Percentiles rank a stretch among this genome's conserved stretches.
phyloP scores from a whole-genome alignment of 1,140 invertebrate genomes.

The Drosophila cardini region DNA sequence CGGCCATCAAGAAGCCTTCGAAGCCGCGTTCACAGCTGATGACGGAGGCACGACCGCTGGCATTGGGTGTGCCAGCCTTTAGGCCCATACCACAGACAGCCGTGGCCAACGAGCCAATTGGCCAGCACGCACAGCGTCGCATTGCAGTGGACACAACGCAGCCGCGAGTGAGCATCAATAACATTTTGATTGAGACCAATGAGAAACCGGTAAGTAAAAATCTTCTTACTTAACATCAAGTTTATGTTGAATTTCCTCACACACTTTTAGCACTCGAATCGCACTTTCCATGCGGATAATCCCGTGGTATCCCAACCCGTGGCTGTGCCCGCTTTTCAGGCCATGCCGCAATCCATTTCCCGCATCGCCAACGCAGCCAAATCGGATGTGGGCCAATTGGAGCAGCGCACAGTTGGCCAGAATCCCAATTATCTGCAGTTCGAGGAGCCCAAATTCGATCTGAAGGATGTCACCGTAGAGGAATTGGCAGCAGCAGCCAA shows the following conservation, averaged over 20 bases:
- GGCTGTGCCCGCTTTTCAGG: constrained; percentile 80
- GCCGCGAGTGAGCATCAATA: constrained; percentile 76
- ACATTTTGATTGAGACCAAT: constrained; percentile 63
- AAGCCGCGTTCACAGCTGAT: constrained; percentile 67
- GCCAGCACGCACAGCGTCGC: constrained; percentile 58
- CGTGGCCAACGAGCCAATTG: constrained; percentile 12
- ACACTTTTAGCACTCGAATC: constrained; percentile 64
- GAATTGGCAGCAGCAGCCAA: constrained; percentile 89
- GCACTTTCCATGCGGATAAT: constrained; percentile 78
- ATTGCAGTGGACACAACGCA: constrained; percentile 75
- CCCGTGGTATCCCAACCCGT: constrained; percentile 74
- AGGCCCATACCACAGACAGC: constrained; percentile 89
- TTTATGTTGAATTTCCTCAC: neutral
- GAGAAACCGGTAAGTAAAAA: constrained; percentile 51
- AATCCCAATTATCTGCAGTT: constrained; percentile 80
- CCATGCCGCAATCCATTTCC: constrained; percentile 86
- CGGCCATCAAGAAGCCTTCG: constrained; percentile 29
- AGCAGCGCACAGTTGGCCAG: constrained; percentile 49
- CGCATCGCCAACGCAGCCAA: constrained; percentile 83
- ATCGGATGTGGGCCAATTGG: constrained; percentile 30
- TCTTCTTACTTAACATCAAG: neutral
- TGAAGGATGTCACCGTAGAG: constrained; percentile 86
- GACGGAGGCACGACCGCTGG: constrained; percentile 86
- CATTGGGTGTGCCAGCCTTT: constrained; percentile 89
- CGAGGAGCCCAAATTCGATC: constrained; percentile 82